Base-by-base conservation (phyloP, 2,888 invertebrate species). In the Cordilura impudica region DNA sequence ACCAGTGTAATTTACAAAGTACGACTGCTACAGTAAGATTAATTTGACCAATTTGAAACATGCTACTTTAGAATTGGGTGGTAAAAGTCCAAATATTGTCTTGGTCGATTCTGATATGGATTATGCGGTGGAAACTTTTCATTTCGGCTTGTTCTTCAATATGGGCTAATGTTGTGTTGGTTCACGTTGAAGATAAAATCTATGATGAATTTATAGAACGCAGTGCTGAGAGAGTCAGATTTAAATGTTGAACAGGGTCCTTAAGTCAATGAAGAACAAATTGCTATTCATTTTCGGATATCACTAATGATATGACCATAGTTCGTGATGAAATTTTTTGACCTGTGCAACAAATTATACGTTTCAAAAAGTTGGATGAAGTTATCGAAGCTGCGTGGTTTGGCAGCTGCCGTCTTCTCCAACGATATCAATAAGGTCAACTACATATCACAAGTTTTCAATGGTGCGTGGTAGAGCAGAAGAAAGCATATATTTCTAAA, bases 131-230 rank as follows among this genome's bases (percentile, higher is more conserved):
- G 95, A 96, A 86, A 92, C 93, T 4, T 93, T 96, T 0, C 97
- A 98, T 86, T 93, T 94, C 84, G 97, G 94, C 1, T 91, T 97
- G 4, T 97, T 98, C 91, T 96, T 95, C 88, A 98, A 98, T 87
- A 96, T 96, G 94, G 97, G 97, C 0, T 97, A 97, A 90, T 98
- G 98, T 88, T 96, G 96, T 85, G 98, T 98, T 4, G 98, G 97
- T 1, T 95, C 97, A 0, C 93, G 95, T 98, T 1, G 94, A 98
- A 85, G 96, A 95, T 82, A 93, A 93, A 69, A 96, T 98, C 85
- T 98, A 98, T 89, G 97, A 98, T 87, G 94, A 97, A 88, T 98
- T 98, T 88, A 97, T 98, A 4, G 93, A 94, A 87, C 87, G 92
- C 84, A 93, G 94, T 45, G 95, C 94, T 0, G 95, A 93, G 86